Conservation (phyloP, 2,888 invertebrate species). For the Chrysina gloriosa region DNA sequence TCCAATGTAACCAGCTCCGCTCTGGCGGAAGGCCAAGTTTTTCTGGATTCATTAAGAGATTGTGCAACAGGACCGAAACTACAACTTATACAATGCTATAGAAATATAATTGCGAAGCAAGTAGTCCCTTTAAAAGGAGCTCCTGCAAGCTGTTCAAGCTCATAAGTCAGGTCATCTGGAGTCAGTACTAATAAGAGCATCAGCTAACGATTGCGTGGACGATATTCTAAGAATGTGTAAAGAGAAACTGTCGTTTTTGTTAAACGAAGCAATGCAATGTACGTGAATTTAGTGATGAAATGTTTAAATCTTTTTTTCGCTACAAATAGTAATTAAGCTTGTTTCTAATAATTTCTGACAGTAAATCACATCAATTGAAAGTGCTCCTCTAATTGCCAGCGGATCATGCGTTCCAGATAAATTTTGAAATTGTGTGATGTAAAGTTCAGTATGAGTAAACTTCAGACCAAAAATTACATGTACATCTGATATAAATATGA, state of each 20-base stretch:
- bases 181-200: slow-evolving; percentile 52
- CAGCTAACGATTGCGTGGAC: slow-evolving; percentile 56
- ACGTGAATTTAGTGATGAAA: not conserved
- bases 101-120: slow-evolving; percentile 54
- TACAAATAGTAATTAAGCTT: not conserved
- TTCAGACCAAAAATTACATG: too few species aligned
- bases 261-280: slow-evolving; percentile 18
- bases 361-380: too few species aligned
- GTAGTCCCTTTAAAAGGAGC: slow-evolving; percentile 56
- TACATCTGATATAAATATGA: too few species aligned
- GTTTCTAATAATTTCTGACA: not conserved
- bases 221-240: slow-evolving; percentile 45
- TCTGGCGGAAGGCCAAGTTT: slow-evolving; percentile 51
- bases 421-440: too few species aligned
- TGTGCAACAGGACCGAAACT: slow-evolving; percentile 49
- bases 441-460: too few species aligned
- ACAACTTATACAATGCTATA: slow-evolving; percentile 57
- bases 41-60: slow-evolving; percentile 53
- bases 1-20: slow-evolving; percentile 50
- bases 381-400: too few species aligned
- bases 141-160: slow-evolving; percentile 55
- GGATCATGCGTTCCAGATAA: too few species aligned
- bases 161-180: slow-evolving; percentile 55
- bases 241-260: slow-evolving; percentile 37
- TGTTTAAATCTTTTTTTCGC: too few species aligned